Base-by-base conservation (phyloP, 1,140 invertebrate genomes). In the Rhyacophila brunnea region DNA sequence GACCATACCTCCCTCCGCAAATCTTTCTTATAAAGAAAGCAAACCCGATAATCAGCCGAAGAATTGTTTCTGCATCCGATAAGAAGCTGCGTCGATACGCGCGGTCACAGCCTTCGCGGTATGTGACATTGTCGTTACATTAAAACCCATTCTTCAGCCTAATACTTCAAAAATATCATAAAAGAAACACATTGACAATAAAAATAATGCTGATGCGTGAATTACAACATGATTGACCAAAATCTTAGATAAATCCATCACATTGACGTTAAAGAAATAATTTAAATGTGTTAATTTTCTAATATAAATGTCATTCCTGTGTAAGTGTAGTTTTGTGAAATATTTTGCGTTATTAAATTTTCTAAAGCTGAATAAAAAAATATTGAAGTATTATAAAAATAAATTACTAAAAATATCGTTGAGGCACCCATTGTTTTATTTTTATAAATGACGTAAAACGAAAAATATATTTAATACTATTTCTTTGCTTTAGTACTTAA, bases 1-100 rank as follows among this genome's bases (percentile, higher is more conserved):
- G 14, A 47, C 36, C 55, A 49, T 58, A 58, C 55, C 55, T 58
- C 55, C 55, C 55, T 58, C 55, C 55, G 35, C 23, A 38, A 47
- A 46, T 42, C 44, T 35, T 34, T 49, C 43, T 58, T 17, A 23
- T 23, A 48, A 36, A 17, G 36, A 47, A 49, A 58, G 47, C 34
- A 49, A 58, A 55, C 52, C 51, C 52, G 38, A 58, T 13, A 58
- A 49, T 20, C 23, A 15, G 19, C 55, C 45, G 42, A 18, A 28
- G 23, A 28, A 5, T 5, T 28, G 40, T 43, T 1, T 54, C 51
- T n/a, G 6, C 38, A 44, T 44, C 51, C 40, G 43, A 53, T 42
- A 9, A 43, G 11, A 45, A 40, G 36, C 36, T 43, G 48, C 32
- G 28, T 9, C 32, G 15, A 51, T 17, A 36, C 32, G 36, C 35